These are phyloP conservation scores for Epistrophella euchroma DNA, from an alignment of 2,888 invertebrate species.

Conservation along the genomic window DNA sequence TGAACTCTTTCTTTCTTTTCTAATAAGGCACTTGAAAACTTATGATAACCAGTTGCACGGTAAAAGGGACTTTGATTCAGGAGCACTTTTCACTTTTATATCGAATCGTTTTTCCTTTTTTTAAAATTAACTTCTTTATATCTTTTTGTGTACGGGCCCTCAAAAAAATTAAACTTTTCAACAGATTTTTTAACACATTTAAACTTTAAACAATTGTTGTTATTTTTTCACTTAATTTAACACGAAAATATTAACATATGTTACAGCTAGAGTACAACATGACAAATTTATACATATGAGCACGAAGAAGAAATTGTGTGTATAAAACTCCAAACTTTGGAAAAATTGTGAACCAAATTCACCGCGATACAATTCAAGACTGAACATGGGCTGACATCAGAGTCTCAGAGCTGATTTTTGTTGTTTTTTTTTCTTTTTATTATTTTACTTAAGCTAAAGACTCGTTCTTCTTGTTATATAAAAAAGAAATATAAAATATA, in stretches of 20 bases:
- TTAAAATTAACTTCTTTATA: conserved; percentile 14
- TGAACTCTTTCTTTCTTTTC: conserved; percentile 47
- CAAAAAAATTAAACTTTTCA: conserved; percentile 31
- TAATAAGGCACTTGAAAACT: conserved; percentile 29
- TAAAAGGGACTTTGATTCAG: neutral
- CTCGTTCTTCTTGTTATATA: conserved; percentile 72
- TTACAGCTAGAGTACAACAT: conserved; percentile 23
- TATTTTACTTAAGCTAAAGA: conserved; percentile 42
- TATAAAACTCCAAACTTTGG: neutral
- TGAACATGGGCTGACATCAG: conserved; percentile 73
- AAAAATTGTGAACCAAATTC: conserved; percentile 68
- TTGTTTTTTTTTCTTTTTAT: conserved; percentile 17
- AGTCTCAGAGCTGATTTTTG: conserved; percentile 20
- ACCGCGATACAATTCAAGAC: conserved; percentile 75
- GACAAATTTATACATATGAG: no score
- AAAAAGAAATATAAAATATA: conserved; percentile 32
- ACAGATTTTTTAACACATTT: conserved; percentile 20
- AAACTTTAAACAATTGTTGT: conserved; percentile 28
- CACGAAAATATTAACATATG: conserved; percentile 63
- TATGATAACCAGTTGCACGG: conserved; percentile 24
- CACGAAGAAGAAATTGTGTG: conserved; percentile 2
- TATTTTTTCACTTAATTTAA: conserved; percentile 51
- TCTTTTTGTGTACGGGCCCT: conserved; percentile 34
- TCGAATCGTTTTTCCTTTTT: conserved; percentile 3
- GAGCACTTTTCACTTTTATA: conserved; percentile 55